Evolutionary conservation across 2,888 invertebrate species (phyloP).

Genomic region (Lycocerus yunnanus): DNA sequence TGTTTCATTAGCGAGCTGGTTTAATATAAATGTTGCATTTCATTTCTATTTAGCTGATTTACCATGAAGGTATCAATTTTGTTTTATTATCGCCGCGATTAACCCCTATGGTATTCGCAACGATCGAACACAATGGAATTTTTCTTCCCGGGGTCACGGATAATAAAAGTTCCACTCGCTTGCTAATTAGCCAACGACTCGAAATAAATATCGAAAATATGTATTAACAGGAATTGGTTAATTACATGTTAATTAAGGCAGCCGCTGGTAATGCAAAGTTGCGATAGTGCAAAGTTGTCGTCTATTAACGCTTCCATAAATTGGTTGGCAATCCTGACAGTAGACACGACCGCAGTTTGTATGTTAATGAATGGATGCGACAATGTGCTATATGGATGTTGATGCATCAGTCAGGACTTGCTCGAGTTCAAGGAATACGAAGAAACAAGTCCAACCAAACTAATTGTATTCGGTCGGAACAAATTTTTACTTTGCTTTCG

Average conservation of each 20-base stretch:
- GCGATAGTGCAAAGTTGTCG: slow-evolving; percentile 39
- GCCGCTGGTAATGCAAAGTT: slow-evolving; percentile 34
- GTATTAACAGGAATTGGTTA: slow-evolving; percentile 44
- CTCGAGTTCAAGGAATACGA: slow-evolving; percentile 12
- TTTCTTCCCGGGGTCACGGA: no score
- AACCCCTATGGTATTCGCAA: not conserved
- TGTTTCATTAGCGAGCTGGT: not conserved
- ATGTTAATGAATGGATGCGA: slow-evolving; percentile 46
- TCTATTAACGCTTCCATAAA: slow-evolving; percentile 43
- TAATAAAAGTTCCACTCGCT: not conserved
- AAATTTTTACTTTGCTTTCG: no score
- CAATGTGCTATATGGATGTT: slow-evolving; percentile 42
- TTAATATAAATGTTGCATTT: not conserved
- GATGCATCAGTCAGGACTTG: slow-evolving; percentile 34
- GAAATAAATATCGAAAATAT: not conserved
- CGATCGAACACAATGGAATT: not conserved
- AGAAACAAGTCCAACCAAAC: not conserved
- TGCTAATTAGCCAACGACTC: not conserved
- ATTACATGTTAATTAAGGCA: slow-evolving; percentile 49
- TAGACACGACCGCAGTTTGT: slow-evolving; percentile 46
- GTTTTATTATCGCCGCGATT: not conserved
- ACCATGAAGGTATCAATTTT: not conserved
- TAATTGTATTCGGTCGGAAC: not conserved
- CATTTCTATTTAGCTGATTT: not conserved
- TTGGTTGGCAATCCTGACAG: slow-evolving; percentile 34